Base-by-base conservation (phyloP, 2,797 vertebrate species). In the Tiaroga cobitis region DNA sequence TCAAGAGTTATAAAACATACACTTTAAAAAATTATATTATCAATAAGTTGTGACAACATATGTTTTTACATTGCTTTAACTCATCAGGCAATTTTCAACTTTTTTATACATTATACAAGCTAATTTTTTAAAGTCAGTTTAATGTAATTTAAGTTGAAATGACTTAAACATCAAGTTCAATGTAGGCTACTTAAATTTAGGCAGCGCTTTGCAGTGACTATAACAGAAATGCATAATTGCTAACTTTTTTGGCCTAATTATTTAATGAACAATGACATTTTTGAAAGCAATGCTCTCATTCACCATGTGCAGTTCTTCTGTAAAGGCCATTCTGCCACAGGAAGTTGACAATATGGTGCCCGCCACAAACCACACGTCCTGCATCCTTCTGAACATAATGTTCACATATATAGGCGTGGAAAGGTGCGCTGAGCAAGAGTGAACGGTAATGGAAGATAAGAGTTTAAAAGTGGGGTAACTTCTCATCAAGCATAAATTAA, bases 301-400 rank as follows among this genome's bases (percentile, higher is more conserved):
- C 10, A 26, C 11, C 5, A 15, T 63, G 59, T 29, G 19, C 11
- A 6, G 39, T 73, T 76, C 39, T 37, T 67, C 24, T 21, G 8
- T 18, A 41, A 34, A 84, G 41, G 46, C 26, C 49, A n/a, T 54
- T 56, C 46, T 69, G 32, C 65, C 82, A 84, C 82, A 69, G 46
- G 82, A 84, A 84, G 82, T 2, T 43, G 82, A 43, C 10, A 77
- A 39, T 56, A 43, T 0, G 13, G 34, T 70, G 82, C 82, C 65
- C 2, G 9, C 82, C 74, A 8, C 82, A 78, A 37, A 84, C 74
- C 82, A 67, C 82, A 39, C 34, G 51, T 59, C 74, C 43, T 83
- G 61, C 72, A 32, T 54, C 61, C 51, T 43, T 84, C 49, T 2
- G 74, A 43, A 83, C 82, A 84, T 0, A 59, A 11, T 77, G 82